Base-by-base conservation (phyloP, 2,888 invertebrate species). In the Taenaris catops region DNA sequence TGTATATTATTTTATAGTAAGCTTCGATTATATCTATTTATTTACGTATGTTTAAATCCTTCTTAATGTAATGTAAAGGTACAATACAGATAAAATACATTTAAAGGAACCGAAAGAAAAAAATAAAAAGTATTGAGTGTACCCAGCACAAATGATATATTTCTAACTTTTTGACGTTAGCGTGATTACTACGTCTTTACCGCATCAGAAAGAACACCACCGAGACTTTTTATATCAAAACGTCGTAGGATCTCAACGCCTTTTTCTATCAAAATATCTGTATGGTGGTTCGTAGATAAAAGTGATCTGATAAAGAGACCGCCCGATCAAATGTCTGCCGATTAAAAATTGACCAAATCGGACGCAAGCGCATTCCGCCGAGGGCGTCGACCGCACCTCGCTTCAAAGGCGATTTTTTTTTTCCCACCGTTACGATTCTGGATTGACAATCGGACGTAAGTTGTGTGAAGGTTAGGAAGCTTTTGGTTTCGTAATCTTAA, bases 351-450 rank as follows among this genome's bases (percentile, higher is more conserved):
- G 38, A 46, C 41, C 41, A 46, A 46, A 39, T 28, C 34, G 23
- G 38, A 35, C 33, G 32, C 48, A 34, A 11, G 38, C 51, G 54
- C 58, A 58, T 59, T 53, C 56, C 58, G 24, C 3, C 11, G 29
- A 43, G 56, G 49, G 52, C 56, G 40, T 46, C 41, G 53, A 55
- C 57, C 41, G 48, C 16, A 23, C 25, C 32, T 41, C 25, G 35
- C 20, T 26, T 35, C 36, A 24, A 33, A 37, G 31, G 37, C 26
- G 39, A 36, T 38, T 44, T 41, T 44, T 48, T 43, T 49, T 45
- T 50, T 48, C 44, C 47, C 47, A 45, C 45, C 34, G 35, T 25
- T 38, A 28, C 42, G 26, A 27, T 38, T 31, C 33, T 25, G 23
- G 41, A 42, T 31, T 35, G 37, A 41, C 28, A 34, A 40, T 43